phyloP scores from a whole-genome alignment of 2,113 vertebrate species.

The Triplophysa dalaica region DNA sequence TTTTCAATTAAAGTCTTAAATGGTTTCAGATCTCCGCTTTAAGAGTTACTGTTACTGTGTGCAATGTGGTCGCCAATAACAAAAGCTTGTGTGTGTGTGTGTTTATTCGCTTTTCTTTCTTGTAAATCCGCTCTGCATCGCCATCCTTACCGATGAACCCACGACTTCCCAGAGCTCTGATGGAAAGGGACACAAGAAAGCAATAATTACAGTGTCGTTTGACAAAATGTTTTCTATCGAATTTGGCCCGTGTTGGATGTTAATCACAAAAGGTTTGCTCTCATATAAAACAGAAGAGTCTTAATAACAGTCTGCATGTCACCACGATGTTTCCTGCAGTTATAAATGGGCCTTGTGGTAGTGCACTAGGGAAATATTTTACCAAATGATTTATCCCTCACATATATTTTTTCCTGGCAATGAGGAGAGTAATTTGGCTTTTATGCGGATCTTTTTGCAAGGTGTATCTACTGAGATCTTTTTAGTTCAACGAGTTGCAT shows the following conservation, averaged over 20 bases:
- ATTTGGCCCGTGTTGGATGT: slow-evolving; percentile 11
- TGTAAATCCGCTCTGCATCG: slow-evolving; percentile 17
- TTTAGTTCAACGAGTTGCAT: neutral
- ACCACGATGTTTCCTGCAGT: slow-evolving; percentile 27
- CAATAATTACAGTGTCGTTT: neutral
- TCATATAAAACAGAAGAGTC: neutral
- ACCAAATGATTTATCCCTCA: neutral
- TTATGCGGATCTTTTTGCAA: neutral
- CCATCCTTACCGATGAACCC: neutral
- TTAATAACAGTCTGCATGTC: slow-evolving; percentile 37
- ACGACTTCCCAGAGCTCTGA: neutral
- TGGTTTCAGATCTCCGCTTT: slow-evolving; percentile 18
- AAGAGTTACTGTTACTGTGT: slow-evolving; percentile 21
- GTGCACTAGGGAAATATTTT: neutral
- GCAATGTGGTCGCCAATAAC: slow-evolving; percentile 8
- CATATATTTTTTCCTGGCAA: neutral
- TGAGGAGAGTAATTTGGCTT: neutral
- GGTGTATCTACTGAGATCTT: neutral
- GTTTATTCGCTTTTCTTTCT: slow-evolving; percentile 19
- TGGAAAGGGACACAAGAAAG: slow-evolving; percentile 11
- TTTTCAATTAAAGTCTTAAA: slow-evolving; percentile 29
- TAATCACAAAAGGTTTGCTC: neutral
- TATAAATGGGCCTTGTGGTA: neutral
- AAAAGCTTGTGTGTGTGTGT: neutral
- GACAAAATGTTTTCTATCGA: neutral